Evolutionary conservation across 1,140 invertebrate genomes (phyloP).

Genomic region (Trichomalopsis sarcophagae): DNA sequence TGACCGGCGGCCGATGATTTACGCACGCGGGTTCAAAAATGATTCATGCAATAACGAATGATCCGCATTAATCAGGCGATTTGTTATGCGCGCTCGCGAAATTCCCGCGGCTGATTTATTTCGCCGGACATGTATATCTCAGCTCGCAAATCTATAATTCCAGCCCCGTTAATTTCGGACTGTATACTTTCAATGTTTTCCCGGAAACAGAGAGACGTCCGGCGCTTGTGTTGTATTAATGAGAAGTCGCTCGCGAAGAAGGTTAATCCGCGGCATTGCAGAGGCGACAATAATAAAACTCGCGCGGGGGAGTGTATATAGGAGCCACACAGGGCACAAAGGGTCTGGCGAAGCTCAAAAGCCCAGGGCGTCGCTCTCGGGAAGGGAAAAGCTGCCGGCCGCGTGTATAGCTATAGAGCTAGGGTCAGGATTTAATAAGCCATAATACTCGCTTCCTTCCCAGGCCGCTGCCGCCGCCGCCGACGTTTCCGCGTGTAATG

Average conservation of each 20-base stretch:
- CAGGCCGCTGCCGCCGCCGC: background rate
- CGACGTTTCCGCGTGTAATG: slow-evolving; percentile 5
- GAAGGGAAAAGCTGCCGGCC: background rate
- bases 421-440: slow-evolving; percentile 43
- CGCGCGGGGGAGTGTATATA: background rate
- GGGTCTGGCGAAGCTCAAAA: background rate
- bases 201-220: too few relatives aligned
- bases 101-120: background rate
- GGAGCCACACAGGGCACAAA: background rate
- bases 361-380: too few relatives aligned
- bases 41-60: background rate
- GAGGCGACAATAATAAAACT: background rate
- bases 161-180: background rate
- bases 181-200: background rate
- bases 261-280: background rate
- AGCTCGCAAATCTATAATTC: background rate
- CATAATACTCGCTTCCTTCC: slow-evolving; percentile 26
- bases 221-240: background rate
- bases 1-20: background rate
- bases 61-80: background rate
- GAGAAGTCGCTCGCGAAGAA: background rate
- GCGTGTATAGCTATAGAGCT: background rate
- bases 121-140: background rate
- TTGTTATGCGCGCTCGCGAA: background rate
- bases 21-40: background rate